Evolutionary conservation across 2,797 vertebrate genomes (phyloP), one percentile per base, ranked within the genome.

Genomic region (Vireo griseus): DNA sequence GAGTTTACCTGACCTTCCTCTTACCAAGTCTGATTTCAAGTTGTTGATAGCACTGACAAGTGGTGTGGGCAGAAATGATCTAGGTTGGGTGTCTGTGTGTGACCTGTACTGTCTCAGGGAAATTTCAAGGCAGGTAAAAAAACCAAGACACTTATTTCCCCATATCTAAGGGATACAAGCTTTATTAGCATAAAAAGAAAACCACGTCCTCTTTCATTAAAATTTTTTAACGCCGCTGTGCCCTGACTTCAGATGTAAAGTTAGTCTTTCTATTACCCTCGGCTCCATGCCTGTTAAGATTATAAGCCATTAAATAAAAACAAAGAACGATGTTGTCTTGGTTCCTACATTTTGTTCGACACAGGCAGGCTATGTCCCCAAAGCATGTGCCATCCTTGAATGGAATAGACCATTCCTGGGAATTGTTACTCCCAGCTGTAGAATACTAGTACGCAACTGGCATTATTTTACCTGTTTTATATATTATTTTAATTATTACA

Each of bases 51-150:
- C 33, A 7, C 24, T 57, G 76, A 73, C 33, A 20, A 74, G 35
- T 28, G 47, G 5, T 44, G 25, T 3, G 7, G 57, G 45, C 65
- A 69, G 39, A 73, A 85, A 28, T 16, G 40, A 51, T 29, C 48
- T n/a, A 0, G 39, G 19, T 6, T 62, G 61, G 22, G 29, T 71
- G 31, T 82, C 67, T 76, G 22, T 33, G 33, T 0, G 0, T 19
- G 48, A 63, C 28, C 48, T 80, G 57, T n/a, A 42, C 22, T 52
- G 33, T 28, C 40, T 86, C 57, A 57, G 86, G 73, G 77, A 90
- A 67, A 71, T 29, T 83, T 63, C 28, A 39, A 39, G 37, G 11
- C 37, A n/a, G 76, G 16, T 82, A 20, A 31, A 80, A 45, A 37
- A 37, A 37, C 37, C 20, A 76, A 33, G 48, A 47, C 44, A 69